Evolutionary conservation across 92 coral and sea anemone genomes (phyloP), one percentile per base, ranked within the genome.

Genomic region (Phymanthus crucifer): DNA sequence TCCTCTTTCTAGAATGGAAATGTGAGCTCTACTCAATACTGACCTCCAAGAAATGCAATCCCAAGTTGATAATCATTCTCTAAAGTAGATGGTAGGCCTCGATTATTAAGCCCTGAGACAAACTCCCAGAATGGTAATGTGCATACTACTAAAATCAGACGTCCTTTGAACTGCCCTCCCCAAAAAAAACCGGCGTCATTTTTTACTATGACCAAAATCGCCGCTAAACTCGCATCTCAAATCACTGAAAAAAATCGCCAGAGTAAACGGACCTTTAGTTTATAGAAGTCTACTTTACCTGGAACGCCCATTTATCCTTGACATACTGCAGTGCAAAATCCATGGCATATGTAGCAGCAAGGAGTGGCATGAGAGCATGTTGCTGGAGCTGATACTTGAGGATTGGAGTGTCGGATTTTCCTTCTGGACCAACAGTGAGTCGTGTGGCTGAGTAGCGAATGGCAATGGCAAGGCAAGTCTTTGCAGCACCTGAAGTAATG

Each of bases 381-480:
- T 90, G 94, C 24, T 93, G 98, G 31, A 93, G 89, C 83, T 93
- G 98, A 65, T 93, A 93, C 73, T 61, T 83, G 21, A 93, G 87
- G 31, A 93, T 90, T 0, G 98, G 93, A 8, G 91, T 93, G 87
- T 93, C 93, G 19, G 98, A 93, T 76, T 91, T 91, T 27, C 98
- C 98, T 65, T 88, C 90, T 67, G 98, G 98, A 19, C 98, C 98
- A 70, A 93, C 98, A 1, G 95, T 92, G 74, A 93, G 84, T 24
- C 98, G 94, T 65, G 98, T 93, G 0, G 95, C 89, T 8, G 98
- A 92, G 86, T 93, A 93, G 35, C 98, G 92, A 37, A 85, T 83
- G 76, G 98, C 98, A 77, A 93, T 91, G 69, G 94, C 74, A 26
- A 93, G 57, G 46, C 93, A 93, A 35, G 87, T 88, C 72, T 93